Base-by-base conservation (phyloP, 1,140 invertebrate species). In the Mercenaria mercenaria region DNA sequence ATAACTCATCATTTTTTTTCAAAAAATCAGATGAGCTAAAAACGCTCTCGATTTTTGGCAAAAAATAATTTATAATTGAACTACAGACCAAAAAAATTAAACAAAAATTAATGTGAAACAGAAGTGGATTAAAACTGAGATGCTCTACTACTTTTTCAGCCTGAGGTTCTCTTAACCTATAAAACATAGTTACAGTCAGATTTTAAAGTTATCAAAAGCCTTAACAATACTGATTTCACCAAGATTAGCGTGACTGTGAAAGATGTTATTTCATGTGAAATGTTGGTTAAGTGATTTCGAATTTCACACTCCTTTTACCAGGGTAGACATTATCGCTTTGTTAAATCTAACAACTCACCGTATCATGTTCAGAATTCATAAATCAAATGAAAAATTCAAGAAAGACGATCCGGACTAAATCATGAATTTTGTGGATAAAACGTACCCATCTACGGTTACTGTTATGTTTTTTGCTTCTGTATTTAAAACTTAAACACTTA, bases 321-420 rank as follows among this genome's bases (percentile, higher is more conserved):
- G 26, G 59, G 59, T 64, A 64, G 59, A 64, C 59, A 64, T 64
- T 64, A 64, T 64, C 59, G 59, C 59, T 64, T 64, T 64, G 59
- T 64, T n/a, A 64, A 64, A 64, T 64, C 59, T 64, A 64, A 64
- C 59, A 64, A 15, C 59, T 8, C n/a, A 29, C 59, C 59, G n/a
- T 64, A 64, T 64, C 59, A 29, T 29, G 15, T 64, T 64, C n/a
- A 29, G 59, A 64, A 64, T 64, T 64, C n/a, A 64, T 64, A 64
- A 64, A 64, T 64, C 59, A 64, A 3, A 2, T 8, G 26, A 64
- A 64, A 64, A 64, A 64, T n/a, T 64, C 26, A 20, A 29, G 59
- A 29, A 64, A 64, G n/a, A 26, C 26, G 59, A 64, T 20, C 59
- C 59, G 10, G 59, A 64, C 59, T 29, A 64, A 64, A 64, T 64